phyloP scores from a whole-genome alignment of 2,888 invertebrate species.

The Euphydryas editha region DNA sequence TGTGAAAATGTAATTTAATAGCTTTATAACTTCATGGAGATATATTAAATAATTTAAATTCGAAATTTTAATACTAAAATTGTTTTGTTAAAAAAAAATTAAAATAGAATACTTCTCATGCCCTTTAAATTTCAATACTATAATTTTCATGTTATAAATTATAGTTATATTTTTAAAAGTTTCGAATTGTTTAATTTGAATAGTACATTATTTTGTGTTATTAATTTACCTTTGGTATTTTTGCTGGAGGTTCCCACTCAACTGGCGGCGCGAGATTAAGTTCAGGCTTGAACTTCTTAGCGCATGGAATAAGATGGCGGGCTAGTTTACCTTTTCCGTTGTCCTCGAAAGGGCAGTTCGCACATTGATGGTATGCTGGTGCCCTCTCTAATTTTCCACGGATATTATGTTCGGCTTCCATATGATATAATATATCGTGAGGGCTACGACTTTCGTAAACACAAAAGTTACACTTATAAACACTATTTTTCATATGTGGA shows the following conservation, averaged over 20 bases:
- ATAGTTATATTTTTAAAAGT: too few species aligned
- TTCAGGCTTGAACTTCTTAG: conserved; percentile 94
- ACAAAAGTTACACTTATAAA: conserved; percentile 94
- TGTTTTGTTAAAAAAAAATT: too few species aligned
- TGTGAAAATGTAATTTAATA: too few species aligned
- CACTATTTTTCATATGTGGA: conserved; percentile 94
- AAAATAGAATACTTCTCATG: too few species aligned
- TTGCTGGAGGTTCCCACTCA: conserved; percentile 97
- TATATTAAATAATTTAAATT: too few species aligned
- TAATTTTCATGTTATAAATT: too few species aligned
- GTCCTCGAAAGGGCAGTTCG: conserved; percentile 96
- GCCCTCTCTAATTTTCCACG: conserved; percentile 93
- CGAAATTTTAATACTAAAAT: too few species aligned
- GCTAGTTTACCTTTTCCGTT: conserved; percentile 96
- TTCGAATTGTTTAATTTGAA: not conserved
- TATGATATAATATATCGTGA: conserved; percentile 94
- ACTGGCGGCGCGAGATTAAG: conserved; percentile 92
- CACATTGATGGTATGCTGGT: conserved; percentile 94
- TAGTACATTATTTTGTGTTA: not conserved
- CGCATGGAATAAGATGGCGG: conserved; percentile 93
- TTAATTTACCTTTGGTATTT: conserved; percentile 89
- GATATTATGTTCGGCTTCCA: conserved; percentile 94
- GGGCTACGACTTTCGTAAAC: conserved; percentile 91
- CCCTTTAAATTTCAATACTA: too few species aligned
- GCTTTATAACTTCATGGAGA: too few species aligned